A percentile compares a stretch with the other conserved stretches of the same genome.
Conservation (phyloP, 2,797 vertebrate genomes). For the Gymnoscopelus microlampas region DNA sequence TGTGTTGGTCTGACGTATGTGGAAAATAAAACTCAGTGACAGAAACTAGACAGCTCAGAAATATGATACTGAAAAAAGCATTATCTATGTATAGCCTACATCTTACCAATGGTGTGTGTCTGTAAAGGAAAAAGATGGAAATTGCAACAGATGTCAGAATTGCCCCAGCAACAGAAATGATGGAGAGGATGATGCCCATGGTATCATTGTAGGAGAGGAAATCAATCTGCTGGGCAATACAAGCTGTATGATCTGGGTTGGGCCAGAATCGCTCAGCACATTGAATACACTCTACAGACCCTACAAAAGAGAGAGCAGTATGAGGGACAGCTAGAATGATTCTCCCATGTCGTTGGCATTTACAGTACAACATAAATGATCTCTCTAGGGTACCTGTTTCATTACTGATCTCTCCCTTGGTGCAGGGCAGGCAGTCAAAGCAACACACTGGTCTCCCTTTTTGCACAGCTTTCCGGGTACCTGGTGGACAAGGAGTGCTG, state of each 20-base stretch:
- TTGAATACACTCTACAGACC: constrained; percentile 48
- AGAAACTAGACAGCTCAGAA: no score
- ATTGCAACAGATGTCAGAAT: constrained; percentile 48
- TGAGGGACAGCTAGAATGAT: no score
- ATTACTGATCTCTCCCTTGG: constrained; percentile 66
- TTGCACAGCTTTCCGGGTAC: constrained; percentile 54
- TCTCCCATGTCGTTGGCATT: no score
- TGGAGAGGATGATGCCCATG: constrained; percentile 52
- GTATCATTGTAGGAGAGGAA: constrained; percentile 47
- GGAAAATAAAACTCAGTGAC: no score
- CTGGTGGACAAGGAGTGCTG: constrained; percentile 51
- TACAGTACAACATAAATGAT: neutral
- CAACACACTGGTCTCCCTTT: constrained; percentile 62
- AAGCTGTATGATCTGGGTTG: constrained; percentile 44
- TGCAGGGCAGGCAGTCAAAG: constrained; percentile 62
- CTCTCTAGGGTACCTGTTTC: constrained; percentile 38
- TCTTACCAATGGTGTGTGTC: constrained; percentile 45
- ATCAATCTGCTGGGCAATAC: constrained; percentile 55
- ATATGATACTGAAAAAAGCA: no score
- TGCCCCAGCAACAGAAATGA: constrained; percentile 55
- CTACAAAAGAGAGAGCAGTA: constrained; percentile 9
- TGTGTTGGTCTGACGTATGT: no score
- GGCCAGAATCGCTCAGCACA: constrained; percentile 62
- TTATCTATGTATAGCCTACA: no score
- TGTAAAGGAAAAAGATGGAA: constrained; percentile 42